Percentiles rank a stretch among this genome's conserved stretches.
Evolutionary conservation across 2,888 invertebrate species (phyloP).

Genomic region (Seira ritae): DNA sequence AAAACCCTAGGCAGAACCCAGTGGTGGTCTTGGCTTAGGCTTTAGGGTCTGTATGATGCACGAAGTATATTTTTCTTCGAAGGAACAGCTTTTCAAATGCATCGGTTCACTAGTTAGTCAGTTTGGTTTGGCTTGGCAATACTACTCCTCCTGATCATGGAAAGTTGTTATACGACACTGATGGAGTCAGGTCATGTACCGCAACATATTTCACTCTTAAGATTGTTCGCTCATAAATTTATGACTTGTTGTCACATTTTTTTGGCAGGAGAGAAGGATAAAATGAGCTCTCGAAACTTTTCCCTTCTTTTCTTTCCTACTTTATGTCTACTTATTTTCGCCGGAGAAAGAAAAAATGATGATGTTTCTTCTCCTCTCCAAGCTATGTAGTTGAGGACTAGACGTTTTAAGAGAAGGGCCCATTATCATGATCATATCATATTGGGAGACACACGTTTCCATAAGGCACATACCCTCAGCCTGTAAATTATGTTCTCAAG

Average conservation of each 20-base stretch:
- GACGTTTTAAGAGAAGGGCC: background rate
- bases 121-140: background rate
- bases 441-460: too few species aligned
- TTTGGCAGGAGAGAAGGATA: conserved; percentile 31
- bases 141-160: too few species aligned
- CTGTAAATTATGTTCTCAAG: background rate
- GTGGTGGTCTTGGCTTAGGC: too few species aligned
- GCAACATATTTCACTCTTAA: background rate
- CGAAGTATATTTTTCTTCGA: too few species aligned
- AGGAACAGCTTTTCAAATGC: too few species aligned
- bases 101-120: background rate
- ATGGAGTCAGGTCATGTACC: background rate
- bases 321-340: background rate
- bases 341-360: background rate
- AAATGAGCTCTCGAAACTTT: conserved; percentile 29
- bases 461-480: background rate
- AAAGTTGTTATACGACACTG: background rate
- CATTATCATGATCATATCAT: background rate
- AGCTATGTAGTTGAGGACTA: background rate
- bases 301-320: conserved; percentile 8
- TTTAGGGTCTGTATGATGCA: too few species aligned
- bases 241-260: conserved; percentile 44
- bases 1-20: too few species aligned
- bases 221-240: conserved; percentile 25
- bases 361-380: background rate